A percentile compares a stretch with the other conserved stretches of the same genome.
phyloP scores from a whole-genome alignment of 23 tunicate species.

The Clavelina lepadiformis region DNA sequence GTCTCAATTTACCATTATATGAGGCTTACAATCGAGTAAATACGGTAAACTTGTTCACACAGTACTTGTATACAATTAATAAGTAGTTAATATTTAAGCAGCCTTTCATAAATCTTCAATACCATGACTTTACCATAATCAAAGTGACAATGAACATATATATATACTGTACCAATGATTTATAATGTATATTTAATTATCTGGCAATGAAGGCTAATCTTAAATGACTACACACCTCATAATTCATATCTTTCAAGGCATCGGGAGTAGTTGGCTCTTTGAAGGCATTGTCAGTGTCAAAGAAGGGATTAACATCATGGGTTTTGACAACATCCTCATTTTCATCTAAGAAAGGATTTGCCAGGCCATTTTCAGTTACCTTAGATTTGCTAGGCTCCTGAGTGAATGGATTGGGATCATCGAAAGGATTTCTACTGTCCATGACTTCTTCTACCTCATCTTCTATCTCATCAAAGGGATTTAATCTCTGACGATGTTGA shows the following conservation, averaged over 20 bases:
- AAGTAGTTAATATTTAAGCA: too few species aligned
- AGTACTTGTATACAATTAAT: too few species aligned
- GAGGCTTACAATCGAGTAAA: too few species aligned
- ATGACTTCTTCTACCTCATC: constrained; percentile 25
- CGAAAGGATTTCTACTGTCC: constrained; percentile 58
- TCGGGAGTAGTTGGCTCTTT: background rate
- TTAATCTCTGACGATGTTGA: constrained; percentile 30
- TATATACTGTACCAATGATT: too few species aligned
- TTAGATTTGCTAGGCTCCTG: background rate
- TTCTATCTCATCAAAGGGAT: constrained; percentile 49
- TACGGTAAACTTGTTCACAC: too few species aligned
- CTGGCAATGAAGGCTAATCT: too few species aligned
- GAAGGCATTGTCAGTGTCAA: background rate
- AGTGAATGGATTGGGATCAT: constrained; percentile 24
- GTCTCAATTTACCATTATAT: too few species aligned
- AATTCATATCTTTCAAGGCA: background rate
- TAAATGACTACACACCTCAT: constrained; percentile 8
- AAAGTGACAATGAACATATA: too few species aligned
- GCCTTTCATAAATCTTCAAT: too few species aligned
- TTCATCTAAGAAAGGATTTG: constrained; percentile 37
- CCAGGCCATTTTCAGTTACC: background rate
- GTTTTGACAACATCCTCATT: background rate
- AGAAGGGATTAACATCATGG: constrained; percentile 13
- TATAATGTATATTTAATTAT: too few species aligned
- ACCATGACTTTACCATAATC: too few species aligned